Base-by-base conservation (phyloP, 2,797 vertebrate species). In the Chelon labrosus region DNA sequence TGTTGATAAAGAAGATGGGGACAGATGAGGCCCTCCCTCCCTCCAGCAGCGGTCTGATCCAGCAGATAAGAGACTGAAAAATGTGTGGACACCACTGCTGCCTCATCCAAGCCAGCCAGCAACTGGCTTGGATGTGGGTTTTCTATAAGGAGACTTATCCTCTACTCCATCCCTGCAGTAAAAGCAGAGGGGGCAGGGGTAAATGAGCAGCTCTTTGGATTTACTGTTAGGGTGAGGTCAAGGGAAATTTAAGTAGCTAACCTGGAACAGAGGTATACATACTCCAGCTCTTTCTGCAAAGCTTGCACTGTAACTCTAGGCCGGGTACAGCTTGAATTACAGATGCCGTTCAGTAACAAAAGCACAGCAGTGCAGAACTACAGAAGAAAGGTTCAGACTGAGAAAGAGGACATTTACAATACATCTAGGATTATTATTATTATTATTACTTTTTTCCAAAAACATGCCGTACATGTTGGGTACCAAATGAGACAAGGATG, bases 241-340 rank as follows among this genome's bases (percentile, higher is more conserved):
- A 31, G 17, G 20, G 67, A 55, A 65, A 81, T 49, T 68, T 66
- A 65, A 70, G 75, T 74, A 7, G 51, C 53, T 60, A 68, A 54
- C 51, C 49, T 44, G 27, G 60, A 79, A 55, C 41, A 60, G 35
- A 63, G 20, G 53, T 51, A 53, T 64, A 50, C 62, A 10, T 37
- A 73, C 53, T 73, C 89, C 83, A 83, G 86, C 77, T 65, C 46
- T 70, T 87, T 84, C 68, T 59, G 31, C n/a, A 41, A 52, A 64
- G 62, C 65, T 37, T 52, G 65, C 46, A 42, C 72, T 69, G 82
- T 69, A 82, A 79, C 68, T 63, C 54, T 46, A 70, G 59, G 31
- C 59, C 67, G 10, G 59, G 53, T 52, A 41, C 73, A 65, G 25
- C 83, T 89, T 73, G 52, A 67, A 85, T 86, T 89, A 88, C 79